Evolutionary conservation across 2,797 vertebrate species (phyloP), one percentile per base, ranked within the genome.

Genomic region (Anniella stebbinsi): DNA sequence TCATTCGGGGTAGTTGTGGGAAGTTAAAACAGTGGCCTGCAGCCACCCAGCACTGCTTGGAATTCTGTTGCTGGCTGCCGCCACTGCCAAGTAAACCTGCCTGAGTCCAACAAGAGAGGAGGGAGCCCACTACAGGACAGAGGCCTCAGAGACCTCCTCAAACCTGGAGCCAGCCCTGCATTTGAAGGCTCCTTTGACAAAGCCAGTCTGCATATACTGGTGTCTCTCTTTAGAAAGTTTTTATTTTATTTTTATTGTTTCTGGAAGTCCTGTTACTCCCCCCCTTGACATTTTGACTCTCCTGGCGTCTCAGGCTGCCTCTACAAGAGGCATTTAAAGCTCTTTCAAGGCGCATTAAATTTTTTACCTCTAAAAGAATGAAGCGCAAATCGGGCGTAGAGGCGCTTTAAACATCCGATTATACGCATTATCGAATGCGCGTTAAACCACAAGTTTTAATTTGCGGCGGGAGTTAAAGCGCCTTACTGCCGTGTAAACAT

Each of bases 241-340:
- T 93, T 89, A 80, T 94, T 90, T 93, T 89, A 80, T 45, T 89
- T 54, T 54, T 69, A 11, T 51, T 36, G 3, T 17, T 77, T 28
- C 30, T 63, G 6, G 41, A 81, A n/a, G 63, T 86, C 89, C 67
- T 93, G 10, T 87, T 92, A 48, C 76, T 80, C 12, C 12, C 33
- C 33, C 86, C 92, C 67, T 93, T 78, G 83, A 92, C 80, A 92
- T 87, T 86, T 96, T 91, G 89, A 91, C 89, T 87, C 89, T 82
- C 77, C 77, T 94, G 93, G 92, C 72, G 63, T 92, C 82, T 72
- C 75, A n/a, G n/a, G n/a, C n/a, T n/a, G n/a, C n/a, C n/a, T n/a
- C n/a, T n/a, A n/a, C n/a, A n/a, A n/a, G n/a, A n/a, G n/a, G n/a
- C n/a, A n/a, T n/a, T n/a, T n/a, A n/a, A n/a, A n/a, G n/a, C n/a